These are phyloP conservation scores for Tachina fera DNA, from an alignment of 2,888 invertebrate species.

Conservation along the genomic window DNA sequence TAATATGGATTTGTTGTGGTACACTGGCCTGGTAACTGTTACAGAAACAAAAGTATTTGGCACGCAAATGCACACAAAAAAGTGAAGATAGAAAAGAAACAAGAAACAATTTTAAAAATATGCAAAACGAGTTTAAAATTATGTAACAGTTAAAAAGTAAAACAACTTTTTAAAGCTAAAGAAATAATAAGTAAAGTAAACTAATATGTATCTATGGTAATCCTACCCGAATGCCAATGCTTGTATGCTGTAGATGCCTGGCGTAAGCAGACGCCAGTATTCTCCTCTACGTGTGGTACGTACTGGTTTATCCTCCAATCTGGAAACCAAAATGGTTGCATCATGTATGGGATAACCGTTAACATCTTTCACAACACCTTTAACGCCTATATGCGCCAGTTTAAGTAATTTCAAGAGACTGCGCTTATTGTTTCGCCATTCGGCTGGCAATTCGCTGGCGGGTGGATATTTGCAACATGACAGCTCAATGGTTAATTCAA, in stretches of 20 bases:
- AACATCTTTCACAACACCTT: constrained; percentile 82
- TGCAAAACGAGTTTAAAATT: constrained; percentile 55
- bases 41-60: constrained; percentile 63
- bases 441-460: constrained; percentile 87
- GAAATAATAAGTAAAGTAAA: constrained; percentile 15
- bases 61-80: constrained; percentile 33
- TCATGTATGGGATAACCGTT: constrained; percentile 84
- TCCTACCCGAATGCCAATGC: constrained; percentile 89
- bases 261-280: constrained; percentile 96
- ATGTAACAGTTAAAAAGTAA: constrained; percentile 44
- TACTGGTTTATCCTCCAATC: constrained; percentile 90
- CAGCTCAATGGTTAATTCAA: constrained; percentile 98
- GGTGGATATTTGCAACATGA: constrained; percentile 97
- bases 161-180: constrained; percentile 12
- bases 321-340: constrained; percentile 90
- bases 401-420: constrained; percentile 93
- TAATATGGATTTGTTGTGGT: constrained; percentile 81
- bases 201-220: constrained; percentile 34
- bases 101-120: constrained; percentile 32
- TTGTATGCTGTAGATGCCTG: constrained; percentile 91
- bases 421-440: constrained; percentile 94
- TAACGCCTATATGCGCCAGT: constrained; percentile 89
- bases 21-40: constrained; percentile 84
- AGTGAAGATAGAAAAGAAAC: constrained; percentile 40
- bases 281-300: constrained; percentile 92